These are phyloP conservation scores for Homarus gammarus DNA, from an alignment of 2,888 invertebrate genomes.

Conservation along the genomic window DNA sequence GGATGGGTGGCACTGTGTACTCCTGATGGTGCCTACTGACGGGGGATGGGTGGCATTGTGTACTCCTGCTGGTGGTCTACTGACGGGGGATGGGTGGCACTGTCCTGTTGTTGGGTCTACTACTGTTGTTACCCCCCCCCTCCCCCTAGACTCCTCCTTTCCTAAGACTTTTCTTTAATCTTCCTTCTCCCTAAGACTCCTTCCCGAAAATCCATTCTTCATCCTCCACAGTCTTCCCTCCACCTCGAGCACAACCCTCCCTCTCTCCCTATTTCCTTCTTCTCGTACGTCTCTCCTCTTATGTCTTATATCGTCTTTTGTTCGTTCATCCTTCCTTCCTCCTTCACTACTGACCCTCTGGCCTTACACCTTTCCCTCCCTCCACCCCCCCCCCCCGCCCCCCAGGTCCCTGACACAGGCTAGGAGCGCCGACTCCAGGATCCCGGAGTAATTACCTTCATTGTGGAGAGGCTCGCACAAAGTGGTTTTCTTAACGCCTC, in stretches of 20 bases:
- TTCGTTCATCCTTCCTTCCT: not conserved
- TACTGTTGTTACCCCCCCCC: no score
- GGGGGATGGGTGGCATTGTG: no score
- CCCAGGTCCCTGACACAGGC: conserved; percentile 7
- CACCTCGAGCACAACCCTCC: no score
- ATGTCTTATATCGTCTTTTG: not conserved
- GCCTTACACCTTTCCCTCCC: not conserved
- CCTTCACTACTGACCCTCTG: not conserved
- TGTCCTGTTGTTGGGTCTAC: no score
- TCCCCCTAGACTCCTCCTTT: not conserved
- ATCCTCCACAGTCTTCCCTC: no score
- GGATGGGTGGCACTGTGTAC: no score
- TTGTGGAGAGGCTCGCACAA: conserved; percentile 34
- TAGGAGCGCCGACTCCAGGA: not conserved
- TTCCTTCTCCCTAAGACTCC: not conserved
- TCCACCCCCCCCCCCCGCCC: not conserved
- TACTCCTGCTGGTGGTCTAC: no score
- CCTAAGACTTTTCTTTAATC: no score
- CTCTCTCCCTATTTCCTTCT: not conserved
- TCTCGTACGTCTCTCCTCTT: no score
- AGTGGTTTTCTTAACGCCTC: conserved; percentile 34
- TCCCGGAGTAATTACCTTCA: conserved; percentile 50
- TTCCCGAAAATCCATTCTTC: no score
- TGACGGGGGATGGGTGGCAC: no score
- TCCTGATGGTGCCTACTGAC: no score